Percentiles rank a stretch among this genome's conserved stretches.
Evolutionary conservation across 2,113 vertebrate species (phyloP).

Genomic region (Eleginops maclovinus): DNA sequence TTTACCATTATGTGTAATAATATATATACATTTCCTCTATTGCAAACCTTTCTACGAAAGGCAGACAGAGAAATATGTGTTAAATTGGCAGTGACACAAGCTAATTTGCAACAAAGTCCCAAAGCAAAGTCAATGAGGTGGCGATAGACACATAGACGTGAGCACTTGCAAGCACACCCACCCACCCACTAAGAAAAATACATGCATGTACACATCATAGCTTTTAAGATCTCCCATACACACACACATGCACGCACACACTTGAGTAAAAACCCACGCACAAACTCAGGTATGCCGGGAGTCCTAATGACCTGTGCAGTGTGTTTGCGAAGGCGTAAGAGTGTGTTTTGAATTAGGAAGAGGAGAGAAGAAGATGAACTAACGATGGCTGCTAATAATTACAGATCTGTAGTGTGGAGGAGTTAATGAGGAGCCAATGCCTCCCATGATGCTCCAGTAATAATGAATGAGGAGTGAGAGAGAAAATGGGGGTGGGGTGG

Average conservation of each 20-base stretch:
- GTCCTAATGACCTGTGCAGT: slow-evolving; percentile 63
- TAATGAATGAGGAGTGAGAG: slow-evolving; percentile 77
- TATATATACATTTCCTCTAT: neutral
- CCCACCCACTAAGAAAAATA: neutral
- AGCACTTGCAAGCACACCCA: too few species aligned
- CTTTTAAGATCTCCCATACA: neutral
- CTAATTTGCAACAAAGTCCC: slow-evolving; percentile 40
- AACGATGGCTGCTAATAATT: slow-evolving; percentile 83
- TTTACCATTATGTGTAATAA: neutral
- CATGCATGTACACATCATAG: slow-evolving; percentile 6
- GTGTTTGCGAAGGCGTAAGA: slow-evolving; percentile 69
- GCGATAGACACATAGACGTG: slow-evolving; percentile 10
- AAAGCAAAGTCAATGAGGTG: slow-evolving; percentile 56
- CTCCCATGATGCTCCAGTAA: slow-evolving; percentile 81
- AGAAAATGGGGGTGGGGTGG: slow-evolving; percentile 16
- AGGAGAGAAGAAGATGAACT: slow-evolving; percentile 76
- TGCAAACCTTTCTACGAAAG: neutral
- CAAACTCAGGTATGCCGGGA: slow-evolving; percentile 34
- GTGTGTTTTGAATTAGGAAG: slow-evolving; percentile 76
- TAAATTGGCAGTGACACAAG: slow-evolving; percentile 14
- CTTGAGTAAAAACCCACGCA: neutral
- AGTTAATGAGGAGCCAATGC: slow-evolving; percentile 82
- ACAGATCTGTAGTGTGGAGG: slow-evolving; percentile 80
- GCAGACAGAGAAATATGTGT: neutral
- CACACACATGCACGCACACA: neutral